A percentile compares a stretch with the other conserved stretches of the same genome.
These are phyloP conservation scores for Eupsilia transversa DNA, from an alignment of 2,888 invertebrate genomes.

Conservation along the genomic window DNA sequence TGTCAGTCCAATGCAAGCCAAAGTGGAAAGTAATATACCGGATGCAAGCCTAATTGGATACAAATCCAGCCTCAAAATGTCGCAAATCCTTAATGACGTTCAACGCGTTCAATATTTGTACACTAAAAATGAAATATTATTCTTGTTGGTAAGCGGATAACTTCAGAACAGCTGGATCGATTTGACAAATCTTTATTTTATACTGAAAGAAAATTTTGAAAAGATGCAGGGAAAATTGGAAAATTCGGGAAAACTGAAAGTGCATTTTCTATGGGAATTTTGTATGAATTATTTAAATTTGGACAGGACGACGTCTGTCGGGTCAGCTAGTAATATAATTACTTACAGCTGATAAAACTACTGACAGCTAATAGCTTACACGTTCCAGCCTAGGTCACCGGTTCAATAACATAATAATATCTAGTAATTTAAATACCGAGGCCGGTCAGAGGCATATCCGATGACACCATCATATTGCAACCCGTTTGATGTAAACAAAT, in stretches of 20 bases:
- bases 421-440: slow-evolving; percentile 32
- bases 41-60: no score
- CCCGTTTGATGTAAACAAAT: neutral
- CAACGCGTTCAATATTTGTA: no score
- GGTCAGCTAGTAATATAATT: neutral
- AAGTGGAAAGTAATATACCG: no score
- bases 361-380: no score
- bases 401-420: slow-evolving; percentile 31
- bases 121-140: neutral
- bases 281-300: neutral
- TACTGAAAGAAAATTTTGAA: no score
- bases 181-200: neutral
- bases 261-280: neutral
- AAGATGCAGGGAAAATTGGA: no score
- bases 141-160: neutral
- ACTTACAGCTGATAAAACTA: no score
- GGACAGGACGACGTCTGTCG: neutral
- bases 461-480: slow-evolving; percentile 14
- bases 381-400: slow-evolving; percentile 14
- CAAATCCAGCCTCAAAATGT: no score
- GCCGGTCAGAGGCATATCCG: slow-evolving; percentile 28
- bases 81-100: no score
- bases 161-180: neutral
- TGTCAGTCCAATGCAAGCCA: no score
- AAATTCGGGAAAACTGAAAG: neutral